phyloP scores from a whole-genome alignment of 2,888 invertebrate genomes.

The Drosophila dives region DNA sequence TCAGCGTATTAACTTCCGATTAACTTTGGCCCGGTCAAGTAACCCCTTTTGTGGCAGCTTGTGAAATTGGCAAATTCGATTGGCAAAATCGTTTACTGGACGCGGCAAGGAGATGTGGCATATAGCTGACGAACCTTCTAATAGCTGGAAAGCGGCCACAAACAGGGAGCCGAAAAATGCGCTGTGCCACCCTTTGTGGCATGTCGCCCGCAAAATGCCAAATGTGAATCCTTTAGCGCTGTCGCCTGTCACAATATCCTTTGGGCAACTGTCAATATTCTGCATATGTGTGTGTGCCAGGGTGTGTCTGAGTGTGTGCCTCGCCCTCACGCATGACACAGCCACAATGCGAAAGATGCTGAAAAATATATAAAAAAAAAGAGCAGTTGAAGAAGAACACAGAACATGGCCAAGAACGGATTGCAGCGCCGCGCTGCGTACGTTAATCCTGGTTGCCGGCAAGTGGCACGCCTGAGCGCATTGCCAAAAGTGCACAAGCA shows the following conservation, averaged over 20 bases:
- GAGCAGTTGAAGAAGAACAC: conserved; percentile 18
- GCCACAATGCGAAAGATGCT: conserved; percentile 31
- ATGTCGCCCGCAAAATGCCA: conserved; percentile 38
- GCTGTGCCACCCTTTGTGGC: conserved; percentile 60
- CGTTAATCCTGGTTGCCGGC: conserved; percentile 71
- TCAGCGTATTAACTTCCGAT: conserved; percentile 85
- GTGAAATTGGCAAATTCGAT: conserved; percentile 77
- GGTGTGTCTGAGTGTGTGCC: conserved; percentile 50
- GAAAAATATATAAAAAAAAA: conserved; percentile 22
- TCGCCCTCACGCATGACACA: conserved; percentile 70
- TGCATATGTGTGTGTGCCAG: conserved; percentile 17
- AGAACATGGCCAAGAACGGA: conserved; percentile 67
- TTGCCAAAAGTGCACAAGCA: conserved; percentile 72
- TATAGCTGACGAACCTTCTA: conserved; percentile 58
- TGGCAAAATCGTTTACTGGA: conserved; percentile 77
- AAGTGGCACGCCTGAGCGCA: conserved; percentile 78
- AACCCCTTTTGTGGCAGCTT: conserved; percentile 71
- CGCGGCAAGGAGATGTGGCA: conserved; percentile 23
- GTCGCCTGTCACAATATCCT: conserved; percentile 80
- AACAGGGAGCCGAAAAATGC: conserved; percentile 29
- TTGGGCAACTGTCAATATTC: conserved; percentile 74
- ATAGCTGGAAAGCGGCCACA: conserved; percentile 50
- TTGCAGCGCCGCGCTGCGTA: conserved; percentile 57
- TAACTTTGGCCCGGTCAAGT: conserved; percentile 82
- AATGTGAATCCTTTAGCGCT: conserved; percentile 63